Evolutionary conservation across 2,113 vertebrate species (phyloP), one percentile per base, ranked within the genome.

Genomic region (Chaetodon trifascialis): DNA sequence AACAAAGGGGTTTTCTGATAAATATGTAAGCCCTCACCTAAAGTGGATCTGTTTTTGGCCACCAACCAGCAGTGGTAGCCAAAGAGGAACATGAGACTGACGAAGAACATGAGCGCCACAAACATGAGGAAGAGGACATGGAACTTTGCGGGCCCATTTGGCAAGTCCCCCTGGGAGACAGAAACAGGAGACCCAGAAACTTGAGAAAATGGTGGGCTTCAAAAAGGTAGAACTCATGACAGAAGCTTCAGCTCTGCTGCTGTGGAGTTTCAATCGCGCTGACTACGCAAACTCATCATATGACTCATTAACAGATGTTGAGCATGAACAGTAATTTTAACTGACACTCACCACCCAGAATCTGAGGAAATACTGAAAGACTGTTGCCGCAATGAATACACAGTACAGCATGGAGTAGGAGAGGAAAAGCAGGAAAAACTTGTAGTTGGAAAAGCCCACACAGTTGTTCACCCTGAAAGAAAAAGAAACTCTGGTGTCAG

Each of bases 371-470:
- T 99, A 99, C 94, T 96, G 96, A 94, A 99, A 97, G 88, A 97
- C 98, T 7, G 97, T 99, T 67, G 96, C 95, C 47, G 96, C 96
- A 67, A 99, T 97, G 88, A 97, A 98, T 59, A 98, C 80, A 86
- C 97, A 99, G 93, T 99, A 99, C 79, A 99, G 71, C 94, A 99
- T 95, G 76, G 98, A 97, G 94, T 99, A 99, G 69, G 96, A 96
- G 87, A 99, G 96, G 92, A 99, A 99, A 47, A 99, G 96, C 60
- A 99, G 96, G 89, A 99, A 99, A 93, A 97, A 99, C 95, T 99
- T 99, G 95, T 99, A 99, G 96, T 99, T 99, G 89, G 98, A 97
- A 95, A 98, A 99, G 81, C 98, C 98, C 88, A 99, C 96, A 90
- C 98, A 99, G 95, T 99, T 99, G 94, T 99, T 99, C 82, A 99